Evolutionary conservation across 2,888 invertebrate species (phyloP).

Genomic region (Pristionchus maxplancki): DNA sequence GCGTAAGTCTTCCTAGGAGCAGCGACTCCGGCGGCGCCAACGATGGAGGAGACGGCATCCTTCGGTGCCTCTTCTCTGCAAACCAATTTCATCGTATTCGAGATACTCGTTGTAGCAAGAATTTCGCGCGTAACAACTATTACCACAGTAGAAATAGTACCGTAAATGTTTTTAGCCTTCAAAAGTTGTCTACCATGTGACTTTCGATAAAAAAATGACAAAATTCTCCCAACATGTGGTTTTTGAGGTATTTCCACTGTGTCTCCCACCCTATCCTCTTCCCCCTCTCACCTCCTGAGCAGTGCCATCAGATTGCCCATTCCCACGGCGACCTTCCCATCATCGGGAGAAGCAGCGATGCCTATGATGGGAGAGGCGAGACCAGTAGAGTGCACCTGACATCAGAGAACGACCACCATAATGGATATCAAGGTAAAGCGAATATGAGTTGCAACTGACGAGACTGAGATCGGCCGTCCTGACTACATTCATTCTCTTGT

Average conservation of each 20-base stretch:
- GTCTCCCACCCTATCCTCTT: too few species aligned
- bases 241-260: too few species aligned
- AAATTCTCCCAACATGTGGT: too few species aligned
- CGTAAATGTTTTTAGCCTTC: too few species aligned
- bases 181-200: too few species aligned
- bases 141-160: neutral
- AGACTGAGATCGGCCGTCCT: constrained; percentile 67
- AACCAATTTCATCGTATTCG: neutral
- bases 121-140: too few species aligned
- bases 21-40: neutral
- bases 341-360: constrained; percentile 85
- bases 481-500: constrained; percentile 81
- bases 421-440: neutral
- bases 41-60: neutral
- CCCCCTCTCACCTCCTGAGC: constrained; percentile 78
- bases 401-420: too few species aligned
- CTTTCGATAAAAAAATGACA: too few species aligned
- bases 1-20: constrained; percentile 23
- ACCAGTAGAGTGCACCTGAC: constrained; percentile 87
- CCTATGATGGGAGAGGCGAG: constrained; percentile 93
- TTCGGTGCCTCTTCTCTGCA: constrained; percentile 34
- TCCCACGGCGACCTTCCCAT: constrained; percentile 91
- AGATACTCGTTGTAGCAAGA: too few species aligned
- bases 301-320: constrained; percentile 91
- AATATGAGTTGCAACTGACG: constrained; percentile 50